Evolutionary conservation across 2,113 vertebrate genomes (phyloP).

Genomic region (Paedocypris sp.): DNA sequence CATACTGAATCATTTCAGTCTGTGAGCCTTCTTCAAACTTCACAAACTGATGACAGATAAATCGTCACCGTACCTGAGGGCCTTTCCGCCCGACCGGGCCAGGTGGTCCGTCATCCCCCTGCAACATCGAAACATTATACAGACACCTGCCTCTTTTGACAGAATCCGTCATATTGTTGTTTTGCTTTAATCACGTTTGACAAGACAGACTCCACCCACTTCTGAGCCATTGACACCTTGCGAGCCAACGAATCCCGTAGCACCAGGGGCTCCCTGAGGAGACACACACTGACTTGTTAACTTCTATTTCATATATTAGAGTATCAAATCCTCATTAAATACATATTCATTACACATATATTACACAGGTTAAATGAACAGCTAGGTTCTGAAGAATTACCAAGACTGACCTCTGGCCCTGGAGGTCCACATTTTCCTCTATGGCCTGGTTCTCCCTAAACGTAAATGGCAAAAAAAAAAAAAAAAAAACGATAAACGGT

Average conservation of each 20-base stretch:
- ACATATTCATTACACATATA: too few species aligned
- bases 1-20: not conserved
- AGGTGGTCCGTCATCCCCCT: conserved; percentile 64
- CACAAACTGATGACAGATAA: not conserved
- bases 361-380: too few species aligned
- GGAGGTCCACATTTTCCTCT: conserved; percentile 51
- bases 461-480: too few species aligned
- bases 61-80: conserved; percentile 47
- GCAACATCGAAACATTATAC: not conserved
- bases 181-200: not conserved
- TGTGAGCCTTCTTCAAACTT: not conserved
- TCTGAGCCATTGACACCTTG: conserved; percentile 62
- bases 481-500: too few species aligned
- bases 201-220: conserved; percentile 44
- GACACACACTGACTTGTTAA: too few species aligned
- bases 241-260: conserved; percentile 47
- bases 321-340: too few species aligned
- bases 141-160: not conserved
- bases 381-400: too few species aligned
- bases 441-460: conserved; percentile 61
- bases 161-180: not conserved
- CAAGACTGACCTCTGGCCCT: conserved; percentile 57
- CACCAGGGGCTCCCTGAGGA: conserved; percentile 57
- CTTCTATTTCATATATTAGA: too few species aligned
- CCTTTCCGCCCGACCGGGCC: conserved; percentile 59